Evolutionary conservation across 2,113 vertebrate genomes (phyloP), one percentile per base, ranked within the genome.

Genomic region (Ornithorhynchus anatinus): DNA sequence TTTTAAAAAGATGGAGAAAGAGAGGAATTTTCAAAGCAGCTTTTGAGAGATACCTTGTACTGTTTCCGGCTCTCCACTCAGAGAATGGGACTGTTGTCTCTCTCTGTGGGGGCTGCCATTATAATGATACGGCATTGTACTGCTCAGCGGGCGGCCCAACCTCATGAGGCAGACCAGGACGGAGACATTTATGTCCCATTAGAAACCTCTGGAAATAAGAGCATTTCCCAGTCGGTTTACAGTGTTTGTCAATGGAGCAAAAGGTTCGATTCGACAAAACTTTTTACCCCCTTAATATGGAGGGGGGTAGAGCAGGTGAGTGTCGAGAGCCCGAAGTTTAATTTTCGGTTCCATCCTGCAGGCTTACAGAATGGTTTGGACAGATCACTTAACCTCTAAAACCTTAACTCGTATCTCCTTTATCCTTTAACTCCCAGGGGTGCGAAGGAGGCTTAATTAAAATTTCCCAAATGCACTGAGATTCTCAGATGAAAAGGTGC

Each of bases 51-150:
- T 31, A 31, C 47, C 39, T 20, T 19, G 39, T 39, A 67, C 72
- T 77, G 60, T 76, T 75, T 76, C 37, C 40, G 51, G 66, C 22
- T 78, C 72, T 43, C 45, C n/a, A 20, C 73, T 29, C 42, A 75
- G 15, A 83, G 77, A 89, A 76, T 59, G 62, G 60, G 57, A 50
- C 68, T 22, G 40, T 82, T 64, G 77, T 77, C 59, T 82, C 45
- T 66, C 79, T 80, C 59, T 0, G 29, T 53, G 40, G 36, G 50
- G 63, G 36, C 68, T 11, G 37, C 53, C 8, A 72, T n/a, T 16
- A 56, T 68, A 85, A 87, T 64, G 78, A 72, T 87, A 74, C 74
- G 45, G 69, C 61, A 63, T 47, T 84, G 60, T 86, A 77, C 77
- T 83, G 59, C 72, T 74, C 64, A 54, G 59, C 68, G 72, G 70